Evolutionary conservation across 2,888 invertebrate species (phyloP).

Genomic region (Deilephila elpenor): DNA sequence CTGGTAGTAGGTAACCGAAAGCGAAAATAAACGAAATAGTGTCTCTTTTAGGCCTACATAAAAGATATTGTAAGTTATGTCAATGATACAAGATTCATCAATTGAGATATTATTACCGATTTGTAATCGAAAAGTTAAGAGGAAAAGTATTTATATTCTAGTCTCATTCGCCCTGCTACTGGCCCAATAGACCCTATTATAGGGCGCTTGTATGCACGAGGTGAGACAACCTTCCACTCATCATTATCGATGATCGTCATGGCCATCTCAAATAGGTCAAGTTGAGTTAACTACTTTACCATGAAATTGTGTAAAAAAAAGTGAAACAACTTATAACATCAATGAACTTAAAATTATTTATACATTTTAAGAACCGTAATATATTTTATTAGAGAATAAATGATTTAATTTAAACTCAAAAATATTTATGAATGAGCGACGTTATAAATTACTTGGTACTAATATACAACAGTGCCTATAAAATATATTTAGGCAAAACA

Average conservation of each 20-base stretch:
- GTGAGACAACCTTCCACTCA: constrained; percentile 34
- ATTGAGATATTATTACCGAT: background rate
- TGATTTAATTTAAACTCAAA: background rate
- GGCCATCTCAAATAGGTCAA: constrained; percentile 38
- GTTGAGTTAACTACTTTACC: constrained; percentile 33
- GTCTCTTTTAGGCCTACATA: background rate
- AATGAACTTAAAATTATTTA: background rate
- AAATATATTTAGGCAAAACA: background rate
- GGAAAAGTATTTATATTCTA: constrained; percentile 34
- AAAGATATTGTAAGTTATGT: background rate
- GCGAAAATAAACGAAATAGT: too few relatives aligned
- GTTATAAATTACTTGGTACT: too few relatives aligned
- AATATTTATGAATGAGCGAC: background rate
- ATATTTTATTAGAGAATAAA: background rate
- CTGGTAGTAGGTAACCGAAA: too few relatives aligned
- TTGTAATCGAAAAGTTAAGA: background rate
- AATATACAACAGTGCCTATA: background rate
- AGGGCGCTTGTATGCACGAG: constrained; percentile 40
- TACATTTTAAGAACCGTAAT: background rate
- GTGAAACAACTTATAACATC: background rate
- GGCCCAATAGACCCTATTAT: constrained; percentile 34
- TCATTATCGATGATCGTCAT: constrained; percentile 17
- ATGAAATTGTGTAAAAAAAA: background rate
- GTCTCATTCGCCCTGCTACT: constrained; percentile 34
- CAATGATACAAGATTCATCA: background rate